Percentiles rank a stretch among this genome's conserved stretches.
These are phyloP conservation scores for Luffia ferchaultella DNA, from an alignment of 2,888 invertebrate genomes.

Conservation along the genomic window DNA sequence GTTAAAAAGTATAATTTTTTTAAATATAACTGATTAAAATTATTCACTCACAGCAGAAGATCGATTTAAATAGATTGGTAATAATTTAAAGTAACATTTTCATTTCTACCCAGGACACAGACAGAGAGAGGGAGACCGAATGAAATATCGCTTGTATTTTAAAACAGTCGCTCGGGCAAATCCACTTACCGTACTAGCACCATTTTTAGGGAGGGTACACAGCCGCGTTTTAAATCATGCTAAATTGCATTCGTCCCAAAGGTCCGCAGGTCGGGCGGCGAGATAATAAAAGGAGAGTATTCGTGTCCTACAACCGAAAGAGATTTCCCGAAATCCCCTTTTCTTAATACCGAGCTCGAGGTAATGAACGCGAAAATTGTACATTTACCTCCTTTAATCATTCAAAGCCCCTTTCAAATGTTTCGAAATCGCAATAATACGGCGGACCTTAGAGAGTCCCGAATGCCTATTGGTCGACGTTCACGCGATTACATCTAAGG, in stretches of 20 bases:
- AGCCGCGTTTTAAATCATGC: conserved; percentile 33
- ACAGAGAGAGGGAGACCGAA: neutral
- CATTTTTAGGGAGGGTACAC: neutral
- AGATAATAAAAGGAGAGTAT: conserved; percentile 5
- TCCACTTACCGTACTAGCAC: neutral
- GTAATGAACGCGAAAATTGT: neutral
- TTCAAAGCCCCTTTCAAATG: neutral
- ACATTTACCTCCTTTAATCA: neutral
- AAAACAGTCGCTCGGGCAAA: neutral
- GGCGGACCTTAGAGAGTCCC: neutral
- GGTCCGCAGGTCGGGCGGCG: conserved; percentile 1
- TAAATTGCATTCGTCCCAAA: conserved; percentile 41
- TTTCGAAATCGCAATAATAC: neutral
- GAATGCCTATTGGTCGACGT: neutral
- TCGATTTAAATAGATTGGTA: too few species aligned
- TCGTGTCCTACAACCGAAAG: conserved; percentile 5
- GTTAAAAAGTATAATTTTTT: too few species aligned
- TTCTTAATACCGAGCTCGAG: conserved; percentile 7
- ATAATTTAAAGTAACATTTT: too few species aligned
- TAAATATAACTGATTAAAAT: too few species aligned
- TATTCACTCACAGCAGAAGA: too few species aligned
- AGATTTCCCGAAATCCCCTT: conserved; percentile 22
- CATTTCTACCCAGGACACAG: too few species aligned
- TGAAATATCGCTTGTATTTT: neutral
- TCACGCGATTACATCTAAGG: neutral